These are phyloP conservation scores for Lobophora halterata DNA, from an alignment of 2,888 invertebrate species.

Conservation along the genomic window DNA sequence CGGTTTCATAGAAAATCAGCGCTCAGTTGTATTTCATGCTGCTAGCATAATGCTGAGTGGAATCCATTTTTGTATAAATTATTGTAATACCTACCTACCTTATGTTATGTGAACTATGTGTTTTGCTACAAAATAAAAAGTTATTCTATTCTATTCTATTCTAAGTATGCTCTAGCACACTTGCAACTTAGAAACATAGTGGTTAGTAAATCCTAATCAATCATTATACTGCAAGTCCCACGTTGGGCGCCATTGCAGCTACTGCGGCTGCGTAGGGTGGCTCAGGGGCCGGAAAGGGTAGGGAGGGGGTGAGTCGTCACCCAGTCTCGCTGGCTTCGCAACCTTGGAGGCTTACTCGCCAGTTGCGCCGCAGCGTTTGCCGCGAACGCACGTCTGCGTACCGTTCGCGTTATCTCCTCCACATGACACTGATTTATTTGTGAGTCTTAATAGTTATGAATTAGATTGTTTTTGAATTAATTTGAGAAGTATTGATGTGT, in stretches of 20 bases:
- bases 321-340: conserved; percentile 40
- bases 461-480: conserved; percentile 37
- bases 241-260: conserved; percentile 61
- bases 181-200: conserved; percentile 20
- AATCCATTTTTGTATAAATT: too few species aligned
- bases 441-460: conserved; percentile 54
- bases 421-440: conserved; percentile 57
- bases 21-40: too few species aligned
- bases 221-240: conserved; percentile 41
- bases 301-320: conserved; percentile 33
- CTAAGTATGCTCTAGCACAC: too few species aligned
- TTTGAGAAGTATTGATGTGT: neutral
- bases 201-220: conserved; percentile 29
- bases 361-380: conserved; percentile 71
- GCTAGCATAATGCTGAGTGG: too few species aligned
- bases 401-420: conserved; percentile 47
- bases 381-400: conserved; percentile 51
- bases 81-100: too few species aligned
- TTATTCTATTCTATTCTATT: too few species aligned
- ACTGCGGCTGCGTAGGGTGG: conserved; percentile 44
- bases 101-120: too few species aligned
- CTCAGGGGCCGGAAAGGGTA: conserved; percentile 14
- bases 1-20: too few species aligned
- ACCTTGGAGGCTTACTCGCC: conserved; percentile 25
- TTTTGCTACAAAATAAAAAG: too few species aligned